These are phyloP conservation scores for Protaetia brevitarsis DNA, from an alignment of 1,140 invertebrate species.

Conservation along the genomic window DNA sequence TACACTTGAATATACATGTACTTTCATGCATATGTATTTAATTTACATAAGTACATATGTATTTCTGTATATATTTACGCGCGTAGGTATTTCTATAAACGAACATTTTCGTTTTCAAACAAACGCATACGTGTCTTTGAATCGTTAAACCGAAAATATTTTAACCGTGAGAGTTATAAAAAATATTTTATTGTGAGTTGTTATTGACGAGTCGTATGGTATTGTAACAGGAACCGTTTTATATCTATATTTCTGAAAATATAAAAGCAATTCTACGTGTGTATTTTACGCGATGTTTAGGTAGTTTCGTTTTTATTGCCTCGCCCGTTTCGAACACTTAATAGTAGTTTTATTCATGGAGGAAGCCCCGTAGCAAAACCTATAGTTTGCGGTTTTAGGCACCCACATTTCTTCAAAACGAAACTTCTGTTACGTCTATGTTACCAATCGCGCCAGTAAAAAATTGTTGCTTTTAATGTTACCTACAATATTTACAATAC, in stretches of 20 bases:
- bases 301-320: conserved; percentile 11
- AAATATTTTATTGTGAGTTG: conserved; percentile 2
- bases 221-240: conserved; percentile 15
- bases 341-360: conserved; percentile 9
- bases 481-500: too few species aligned
- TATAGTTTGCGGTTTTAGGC: not conserved
- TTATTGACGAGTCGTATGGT: not conserved
- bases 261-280: conserved; percentile 2
- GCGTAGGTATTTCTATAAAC: not conserved
- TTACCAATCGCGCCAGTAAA: too few species aligned
- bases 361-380: not conserved
- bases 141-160: conserved; percentile 13
- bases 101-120: not conserved
- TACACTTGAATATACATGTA: not conserved
- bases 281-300: conserved; percentile 13
- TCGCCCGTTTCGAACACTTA: conserved; percentile 2
- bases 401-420: too few species aligned
- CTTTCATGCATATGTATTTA: too few species aligned
- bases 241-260: conserved; percentile 16
- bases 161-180: conserved; percentile 14
- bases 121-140: not conserved
- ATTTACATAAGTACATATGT: too few species aligned
- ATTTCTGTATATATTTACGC: too few species aligned
- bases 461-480: too few species aligned
- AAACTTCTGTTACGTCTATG: too few species aligned